These are phyloP conservation scores for Rhagonycha lutea DNA, from an alignment of 2,888 invertebrate species.

Conservation along the genomic window DNA sequence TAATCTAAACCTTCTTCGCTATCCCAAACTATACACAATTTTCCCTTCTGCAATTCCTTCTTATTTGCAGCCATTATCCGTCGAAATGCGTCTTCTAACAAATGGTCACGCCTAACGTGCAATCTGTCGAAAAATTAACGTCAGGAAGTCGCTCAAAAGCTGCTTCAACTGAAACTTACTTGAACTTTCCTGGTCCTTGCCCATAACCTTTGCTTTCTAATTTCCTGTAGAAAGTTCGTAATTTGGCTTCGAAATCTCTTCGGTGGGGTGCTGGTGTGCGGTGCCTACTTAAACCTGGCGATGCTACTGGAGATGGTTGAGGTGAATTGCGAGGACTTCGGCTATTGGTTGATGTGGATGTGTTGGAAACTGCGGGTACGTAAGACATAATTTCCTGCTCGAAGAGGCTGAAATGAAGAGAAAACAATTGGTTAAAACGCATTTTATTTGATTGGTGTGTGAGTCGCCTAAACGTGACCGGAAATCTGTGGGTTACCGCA, in stretches of 20 bases:
- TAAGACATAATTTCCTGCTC: conserved; percentile 99
- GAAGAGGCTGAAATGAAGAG: conserved; percentile 76
- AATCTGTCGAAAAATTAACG: conserved; percentile 62
- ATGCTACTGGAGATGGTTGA: conserved; percentile 75
- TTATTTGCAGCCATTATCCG: conserved; percentile 96
- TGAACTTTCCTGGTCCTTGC: conserved; percentile 95
- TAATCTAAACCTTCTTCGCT: conserved; percentile 98
- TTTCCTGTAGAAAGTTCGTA: conserved; percentile 92
- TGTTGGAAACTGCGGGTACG: conserved; percentile 70
- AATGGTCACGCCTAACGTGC: conserved; percentile 88
- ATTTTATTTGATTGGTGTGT: neutral
- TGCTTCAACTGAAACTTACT: conserved; percentile 66
- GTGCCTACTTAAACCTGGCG: conserved; percentile 77
- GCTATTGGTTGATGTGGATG: conserved; percentile 48
- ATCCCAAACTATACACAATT: conserved; percentile 90
- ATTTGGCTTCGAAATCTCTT: conserved; percentile 92
- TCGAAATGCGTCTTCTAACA: conserved; percentile 94
- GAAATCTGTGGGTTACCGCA: neutral
- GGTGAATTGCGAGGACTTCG: conserved; percentile 64
- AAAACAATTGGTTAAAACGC: conserved; percentile 14
- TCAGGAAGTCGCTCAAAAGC: neutral
- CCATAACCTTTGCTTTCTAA: conserved; percentile 96
- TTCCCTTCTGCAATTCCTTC: conserved; percentile 93
- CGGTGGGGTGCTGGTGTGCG: conserved; percentile 90
- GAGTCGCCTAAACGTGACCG: neutral